These are phyloP conservation scores for Schizotus pectinicornis DNA, from an alignment of 2,888 invertebrate genomes.

Conservation along the genomic window DNA sequence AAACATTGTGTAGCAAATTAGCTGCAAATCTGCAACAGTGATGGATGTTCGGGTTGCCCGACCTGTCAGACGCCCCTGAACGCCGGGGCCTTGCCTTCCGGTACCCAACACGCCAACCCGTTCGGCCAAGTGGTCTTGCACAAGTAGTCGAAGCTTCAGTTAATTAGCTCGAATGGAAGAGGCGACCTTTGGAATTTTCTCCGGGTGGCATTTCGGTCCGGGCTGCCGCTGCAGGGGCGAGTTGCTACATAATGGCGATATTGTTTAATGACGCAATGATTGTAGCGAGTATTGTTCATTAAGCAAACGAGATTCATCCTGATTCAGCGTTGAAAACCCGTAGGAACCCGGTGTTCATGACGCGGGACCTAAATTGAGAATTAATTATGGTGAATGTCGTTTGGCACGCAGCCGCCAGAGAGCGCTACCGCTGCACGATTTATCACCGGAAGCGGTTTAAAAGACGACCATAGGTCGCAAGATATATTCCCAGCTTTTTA, in stretches of 20 bases:
- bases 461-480: constrained; percentile 27
- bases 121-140: constrained; percentile 20
- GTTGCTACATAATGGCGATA: not conserved
- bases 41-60: constrained; percentile 51
- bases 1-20: constrained; percentile 55
- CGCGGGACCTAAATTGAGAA: constrained; percentile 38
- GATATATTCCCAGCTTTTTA: constrained; percentile 27
- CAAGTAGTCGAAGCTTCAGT: not conserved
- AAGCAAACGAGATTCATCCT: not conserved
- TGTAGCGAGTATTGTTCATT: constrained; percentile 5
- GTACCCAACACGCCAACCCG: constrained; percentile 43
- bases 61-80: constrained; percentile 47
- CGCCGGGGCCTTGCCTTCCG: constrained; percentile 40
- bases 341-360: constrained; percentile 17
- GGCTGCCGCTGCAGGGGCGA: not conserved
- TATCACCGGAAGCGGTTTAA: constrained; percentile 32
- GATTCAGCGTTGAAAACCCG: constrained; percentile 7
- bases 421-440: constrained; percentile 2
- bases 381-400: constrained; percentile 38
- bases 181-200: not conserved
- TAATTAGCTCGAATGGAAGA: no score
- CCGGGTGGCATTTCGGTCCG: no score
- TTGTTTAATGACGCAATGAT: not conserved
- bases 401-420: constrained; percentile 18
- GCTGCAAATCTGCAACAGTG: constrained; percentile 55